Conservation (phyloP, 2,113 vertebrate species). For the Todiramphus saurophagus region DNA sequence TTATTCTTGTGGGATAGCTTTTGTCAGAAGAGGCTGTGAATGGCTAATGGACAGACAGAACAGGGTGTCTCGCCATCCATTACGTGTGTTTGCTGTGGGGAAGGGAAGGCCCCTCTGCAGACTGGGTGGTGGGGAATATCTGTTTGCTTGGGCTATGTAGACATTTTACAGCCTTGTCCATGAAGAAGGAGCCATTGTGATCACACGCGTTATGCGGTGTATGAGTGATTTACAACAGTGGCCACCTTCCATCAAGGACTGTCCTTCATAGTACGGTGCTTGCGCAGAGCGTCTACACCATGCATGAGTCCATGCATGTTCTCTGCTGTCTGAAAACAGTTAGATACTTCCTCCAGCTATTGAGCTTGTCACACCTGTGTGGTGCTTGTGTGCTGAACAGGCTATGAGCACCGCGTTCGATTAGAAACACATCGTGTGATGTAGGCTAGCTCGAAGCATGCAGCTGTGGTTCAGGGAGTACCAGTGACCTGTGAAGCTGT, state of each 20-base stretch:
- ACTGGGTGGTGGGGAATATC: neutral
- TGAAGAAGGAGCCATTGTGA: neutral
- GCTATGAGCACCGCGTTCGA: neutral
- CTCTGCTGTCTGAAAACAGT: neutral
- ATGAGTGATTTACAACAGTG: neutral
- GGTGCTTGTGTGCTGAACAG: neutral
- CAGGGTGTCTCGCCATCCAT: neutral
- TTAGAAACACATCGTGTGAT: neutral
- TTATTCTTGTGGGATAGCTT: neutral
- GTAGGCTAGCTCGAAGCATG: neutral
- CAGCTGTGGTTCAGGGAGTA: neutral
- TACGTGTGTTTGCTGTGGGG: neutral
- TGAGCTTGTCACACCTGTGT: neutral
- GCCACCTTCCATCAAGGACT: neutral
- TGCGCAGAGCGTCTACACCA: rapidly evolving
- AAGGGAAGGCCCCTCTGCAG: neutral
- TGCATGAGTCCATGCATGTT: rapidly evolving
- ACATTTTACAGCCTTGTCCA: neutral
- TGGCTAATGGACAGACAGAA: neutral
- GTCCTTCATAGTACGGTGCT: neutral
- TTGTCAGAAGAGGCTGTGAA: neutral
- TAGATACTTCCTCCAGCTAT: neutral
- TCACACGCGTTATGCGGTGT: rapidly evolving
- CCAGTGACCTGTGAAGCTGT: neutral
- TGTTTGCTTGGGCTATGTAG: neutral